Evolutionary conservation across 2,113 vertebrate species (phyloP).

Genomic region (Lipotes vexillifer): DNA sequence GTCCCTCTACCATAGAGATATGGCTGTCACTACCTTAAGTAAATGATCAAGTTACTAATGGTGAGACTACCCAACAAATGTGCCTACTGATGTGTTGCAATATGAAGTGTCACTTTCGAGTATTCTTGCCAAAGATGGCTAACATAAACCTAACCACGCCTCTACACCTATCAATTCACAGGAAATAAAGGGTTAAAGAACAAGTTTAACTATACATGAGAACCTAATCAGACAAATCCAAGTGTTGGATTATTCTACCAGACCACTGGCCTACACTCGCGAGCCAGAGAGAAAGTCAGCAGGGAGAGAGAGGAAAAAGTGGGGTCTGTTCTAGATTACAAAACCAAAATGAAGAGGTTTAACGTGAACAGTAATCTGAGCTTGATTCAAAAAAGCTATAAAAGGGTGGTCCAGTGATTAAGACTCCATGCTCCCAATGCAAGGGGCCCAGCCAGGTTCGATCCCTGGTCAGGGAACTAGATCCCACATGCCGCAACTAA

Average conservation of each 20-base stretch:
- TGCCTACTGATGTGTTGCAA: background rate
- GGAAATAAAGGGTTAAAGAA: background rate
- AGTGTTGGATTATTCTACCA: background rate
- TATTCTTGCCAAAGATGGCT: background rate
- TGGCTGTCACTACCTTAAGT: background rate
- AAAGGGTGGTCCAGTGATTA: background rate
- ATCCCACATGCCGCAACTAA: too few species aligned
- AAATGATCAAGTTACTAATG: background rate
- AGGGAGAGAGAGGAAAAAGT: background rate
- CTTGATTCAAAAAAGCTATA: background rate
- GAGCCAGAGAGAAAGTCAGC: background rate
- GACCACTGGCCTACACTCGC: background rate
- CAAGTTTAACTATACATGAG: background rate
- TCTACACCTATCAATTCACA: background rate
- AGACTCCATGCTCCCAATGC: too few species aligned
- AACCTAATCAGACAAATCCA: background rate
- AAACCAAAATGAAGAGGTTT: background rate
- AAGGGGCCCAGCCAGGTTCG: too few species aligned
- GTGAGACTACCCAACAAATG: background rate
- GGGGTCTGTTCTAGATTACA: background rate
- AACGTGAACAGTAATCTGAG: background rate
- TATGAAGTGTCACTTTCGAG: background rate
- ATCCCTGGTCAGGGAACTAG: too few species aligned
- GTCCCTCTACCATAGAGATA: background rate
- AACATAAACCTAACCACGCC: background rate